These are phyloP conservation scores for Macrosteles quadrilineatus DNA, from an alignment of 1,140 invertebrate species.

Conservation along the genomic window DNA sequence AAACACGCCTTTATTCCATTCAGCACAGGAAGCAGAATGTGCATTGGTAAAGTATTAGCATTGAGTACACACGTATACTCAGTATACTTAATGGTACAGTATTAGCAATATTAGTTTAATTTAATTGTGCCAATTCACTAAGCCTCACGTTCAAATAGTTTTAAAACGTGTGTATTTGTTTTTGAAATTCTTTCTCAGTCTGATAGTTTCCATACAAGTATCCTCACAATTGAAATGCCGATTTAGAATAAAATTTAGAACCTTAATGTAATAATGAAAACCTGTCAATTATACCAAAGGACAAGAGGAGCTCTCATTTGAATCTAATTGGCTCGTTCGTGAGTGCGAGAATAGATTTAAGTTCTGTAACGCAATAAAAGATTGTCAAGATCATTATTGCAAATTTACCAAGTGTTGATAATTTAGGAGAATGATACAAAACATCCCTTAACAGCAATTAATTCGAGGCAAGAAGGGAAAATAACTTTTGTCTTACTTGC, in stretches of 20 bases:
- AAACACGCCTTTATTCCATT: not conserved
- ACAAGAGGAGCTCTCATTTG: not conserved
- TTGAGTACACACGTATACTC: not conserved
- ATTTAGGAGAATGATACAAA: not conserved
- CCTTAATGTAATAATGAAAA: not conserved
- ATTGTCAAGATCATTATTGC: not conserved
- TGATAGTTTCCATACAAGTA: not conserved
- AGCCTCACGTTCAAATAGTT: not conserved
- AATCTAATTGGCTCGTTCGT: not conserved
- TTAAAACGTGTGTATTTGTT: not conserved
- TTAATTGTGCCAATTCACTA: not conserved
- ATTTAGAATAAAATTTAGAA: not conserved
- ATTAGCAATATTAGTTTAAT: not conserved
- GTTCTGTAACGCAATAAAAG: not conserved
- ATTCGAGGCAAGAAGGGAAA: too few relatives aligned
- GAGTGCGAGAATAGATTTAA: not conserved
- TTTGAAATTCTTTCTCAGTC: not conserved
- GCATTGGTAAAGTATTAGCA: not conserved
- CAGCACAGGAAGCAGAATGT: not conserved
- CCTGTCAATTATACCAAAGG: not conserved
- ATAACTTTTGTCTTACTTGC: not conserved
- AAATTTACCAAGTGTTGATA: not conserved
- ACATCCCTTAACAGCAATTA: not conserved
- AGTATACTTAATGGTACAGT: not conserved
- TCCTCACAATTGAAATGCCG: not conserved